Base-by-base conservation (phyloP, 2,113 vertebrate species). In the Dissostichus mawsoni region DNA sequence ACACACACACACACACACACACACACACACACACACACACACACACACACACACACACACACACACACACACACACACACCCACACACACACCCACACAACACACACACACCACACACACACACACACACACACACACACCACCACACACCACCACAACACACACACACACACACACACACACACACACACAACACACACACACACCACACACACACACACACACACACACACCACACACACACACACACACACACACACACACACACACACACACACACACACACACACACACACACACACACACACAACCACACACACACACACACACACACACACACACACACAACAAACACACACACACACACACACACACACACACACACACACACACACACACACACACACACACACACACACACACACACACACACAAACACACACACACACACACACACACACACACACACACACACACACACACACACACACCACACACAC, bases 311-410 rank as follows among this genome's bases (percentile, higher is more conserved):
- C n/a, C 44, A 83, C 51, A 81, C 11, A 64, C 14, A 70, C 20
- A 3, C 14, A 84, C 17, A 50, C 41, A 79, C 41, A 82, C 52
- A 80, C 11, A 59, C 17, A 66, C 23, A 74, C 18, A 47, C 45
- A 80, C 44, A 83, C 51, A 81, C 11, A 64, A 3, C 14, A 84
- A 14, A 50, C 41, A 79, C 41, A 82, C 52, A 80, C 11, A 59
- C 17, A 66, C 23, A 74, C 18, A 47, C 45, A 80, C 44, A 83
- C 51, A 81, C 11, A 64, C 14, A 70, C 20, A 3, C 14, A 84
- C 17, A 50, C 41, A 79, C 41, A 82, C 52, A 80, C 11, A 59
- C 17, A 66, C 23, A 74, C 18, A 47, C 45, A 80, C 44, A 83
- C 51, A 81, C 11, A 64, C 14, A 70, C 20, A 3, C 14, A 84